phyloP scores from a whole-genome alignment of 2,888 invertebrate species.

The Drosophila meridionalis region DNA sequence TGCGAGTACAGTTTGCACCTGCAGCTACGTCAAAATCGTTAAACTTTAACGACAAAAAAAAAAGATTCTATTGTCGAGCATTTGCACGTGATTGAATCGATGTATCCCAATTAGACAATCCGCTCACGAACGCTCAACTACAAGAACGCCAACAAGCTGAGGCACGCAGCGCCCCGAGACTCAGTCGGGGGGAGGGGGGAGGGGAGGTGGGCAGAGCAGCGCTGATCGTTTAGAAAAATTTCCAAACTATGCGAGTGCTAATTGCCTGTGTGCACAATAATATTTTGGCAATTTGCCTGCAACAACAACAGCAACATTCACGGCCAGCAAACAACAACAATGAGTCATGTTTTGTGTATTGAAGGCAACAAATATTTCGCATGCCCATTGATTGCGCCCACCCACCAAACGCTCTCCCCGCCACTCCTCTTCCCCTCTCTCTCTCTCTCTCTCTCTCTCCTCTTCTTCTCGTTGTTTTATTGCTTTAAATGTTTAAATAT shows the following conservation, averaged over 20 bases:
- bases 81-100: conserved; percentile 74
- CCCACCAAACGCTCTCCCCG: background rate
- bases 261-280: conserved; percentile 62
- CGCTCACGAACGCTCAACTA: conserved; percentile 65
- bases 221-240: conserved; percentile 45
- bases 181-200: background rate
- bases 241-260: conserved; percentile 56
- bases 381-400: conserved; percentile 63
- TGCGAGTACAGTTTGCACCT: conserved; percentile 74
- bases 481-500: conserved; percentile 68
- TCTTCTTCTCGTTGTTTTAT: conserved; percentile 40
- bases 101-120: conserved; percentile 68
- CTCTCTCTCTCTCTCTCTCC: background rate
- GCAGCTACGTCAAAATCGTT: conserved; percentile 71
- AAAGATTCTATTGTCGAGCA: conserved; percentile 67
- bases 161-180: conserved; percentile 19
- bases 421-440: background rate
- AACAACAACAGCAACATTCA: conserved; percentile 39
- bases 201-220: background rate
- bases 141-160: conserved; percentile 63
- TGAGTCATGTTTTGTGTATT: conserved; percentile 43
- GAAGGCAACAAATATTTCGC: conserved; percentile 61
- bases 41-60: conserved; percentile 71
- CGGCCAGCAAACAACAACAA: conserved; percentile 38
- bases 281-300: conserved; percentile 62